Evolutionary conservation across 2,113 vertebrate species (phyloP).

Genomic region (Chrysemys picta): DNA sequence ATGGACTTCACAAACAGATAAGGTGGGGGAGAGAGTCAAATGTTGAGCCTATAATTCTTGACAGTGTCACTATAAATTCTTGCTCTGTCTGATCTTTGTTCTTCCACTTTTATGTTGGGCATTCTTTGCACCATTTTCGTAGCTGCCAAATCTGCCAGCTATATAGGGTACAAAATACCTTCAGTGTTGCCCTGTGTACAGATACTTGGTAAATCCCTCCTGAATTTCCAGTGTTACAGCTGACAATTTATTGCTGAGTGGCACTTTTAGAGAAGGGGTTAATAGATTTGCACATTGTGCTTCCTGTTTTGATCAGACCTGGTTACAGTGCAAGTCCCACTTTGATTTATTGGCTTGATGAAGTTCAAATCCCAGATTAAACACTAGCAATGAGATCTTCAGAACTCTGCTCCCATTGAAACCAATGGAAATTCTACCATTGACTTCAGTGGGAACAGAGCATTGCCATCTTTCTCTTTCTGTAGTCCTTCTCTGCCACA

Average conservation of each 20-base stretch:
- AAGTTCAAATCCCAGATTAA: not conserved
- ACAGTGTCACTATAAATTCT: not conserved
- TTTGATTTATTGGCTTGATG: not conserved
- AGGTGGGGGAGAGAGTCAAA: not conserved
- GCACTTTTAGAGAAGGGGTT: not conserved
- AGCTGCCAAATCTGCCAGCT: not conserved
- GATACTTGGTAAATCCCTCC: not conserved
- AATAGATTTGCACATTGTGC: not conserved
- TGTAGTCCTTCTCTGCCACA: not conserved
- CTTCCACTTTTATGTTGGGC: not conserved
- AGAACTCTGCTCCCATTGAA: not conserved
- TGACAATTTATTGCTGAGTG: not conserved
- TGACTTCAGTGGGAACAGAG: not conserved
- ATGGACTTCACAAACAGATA: not conserved
- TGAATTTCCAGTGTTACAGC: not conserved
- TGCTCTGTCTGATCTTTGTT: not conserved
- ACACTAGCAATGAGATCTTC: not conserved
- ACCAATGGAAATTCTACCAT: not conserved
- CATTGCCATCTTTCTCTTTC: not conserved
- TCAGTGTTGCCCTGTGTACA: rapidly evolving
- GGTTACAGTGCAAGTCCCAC: not conserved
- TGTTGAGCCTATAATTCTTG: not conserved
- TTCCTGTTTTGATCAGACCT: not conserved
- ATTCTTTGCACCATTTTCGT: not conserved
- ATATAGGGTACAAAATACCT: rapidly evolving